phyloP scores from a whole-genome alignment of 2,797 vertebrate genomes.

The Alca torda region DNA sequence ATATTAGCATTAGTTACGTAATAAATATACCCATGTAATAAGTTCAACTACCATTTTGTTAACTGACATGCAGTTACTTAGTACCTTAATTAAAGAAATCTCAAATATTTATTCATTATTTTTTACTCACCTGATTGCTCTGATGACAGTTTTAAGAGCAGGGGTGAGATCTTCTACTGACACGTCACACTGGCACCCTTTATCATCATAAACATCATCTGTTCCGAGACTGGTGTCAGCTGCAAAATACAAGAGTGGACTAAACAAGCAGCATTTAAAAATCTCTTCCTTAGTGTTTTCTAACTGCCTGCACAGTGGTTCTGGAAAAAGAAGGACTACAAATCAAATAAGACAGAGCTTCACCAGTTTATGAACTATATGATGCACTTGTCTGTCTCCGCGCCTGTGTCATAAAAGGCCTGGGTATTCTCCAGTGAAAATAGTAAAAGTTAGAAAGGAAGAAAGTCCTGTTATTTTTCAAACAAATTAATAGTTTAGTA shows the following conservation, averaged over 20 bases:
- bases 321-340: neutral
- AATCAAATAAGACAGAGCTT: neutral
- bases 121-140: slow-evolving; percentile 90
- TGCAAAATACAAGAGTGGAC: slow-evolving; percentile 71
- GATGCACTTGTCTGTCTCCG: neutral
- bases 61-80: neutral
- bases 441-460: neutral
- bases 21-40: neutral
- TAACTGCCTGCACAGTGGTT: neutral
- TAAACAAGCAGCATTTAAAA: neutral
- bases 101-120: neutral
- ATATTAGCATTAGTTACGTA: neutral
- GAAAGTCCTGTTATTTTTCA: neutral
- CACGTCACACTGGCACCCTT: slow-evolving; percentile 94
- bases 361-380: neutral
- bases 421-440: neutral
- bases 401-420: neutral
- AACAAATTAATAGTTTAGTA: neutral
- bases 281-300: neutral
- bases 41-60: neutral
- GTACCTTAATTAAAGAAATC: neutral
- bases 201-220: slow-evolving; percentile 92
- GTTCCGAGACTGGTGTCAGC: slow-evolving; percentile 87
- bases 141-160: slow-evolving; percentile 91
- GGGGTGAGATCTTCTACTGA: slow-evolving; percentile 94